Evolutionary conservation across 2,888 invertebrate species (phyloP), one percentile per base, ranked within the genome.

Genomic region (Tridacna gigas): DNA sequence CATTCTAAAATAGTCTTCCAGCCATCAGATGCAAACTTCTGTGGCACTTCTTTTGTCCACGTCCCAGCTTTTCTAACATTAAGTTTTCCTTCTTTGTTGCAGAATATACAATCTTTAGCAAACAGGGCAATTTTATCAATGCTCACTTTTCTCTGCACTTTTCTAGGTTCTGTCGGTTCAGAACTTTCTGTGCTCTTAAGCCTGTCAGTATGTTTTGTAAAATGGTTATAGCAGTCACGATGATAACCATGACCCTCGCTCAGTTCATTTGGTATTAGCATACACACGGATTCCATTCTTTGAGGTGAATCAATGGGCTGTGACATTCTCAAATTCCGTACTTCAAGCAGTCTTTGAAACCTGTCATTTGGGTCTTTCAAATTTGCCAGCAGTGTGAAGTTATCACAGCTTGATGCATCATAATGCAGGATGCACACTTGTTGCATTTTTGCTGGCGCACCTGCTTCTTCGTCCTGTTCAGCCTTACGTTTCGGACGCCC

Each of bases 241-340:
- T 79, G 79, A 69, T 79, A 79, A 5, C 79, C 79, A 79, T 71
- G 71, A 71, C 20, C 18, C n/a, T 71, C 71, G 18, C 25, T 37
- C 4, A 47, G 11, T 18, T 7, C 25, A 71, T 20, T 9, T n/a
- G n/a, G n/a, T n/a, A n/a, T n/a, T n/a, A n/a, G n/a, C n/a, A n/a
- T n/a, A n/a, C n/a, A n/a, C n/a, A n/a, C n/a, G n/a, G n/a, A n/a
- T n/a, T n/a, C n/a, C n/a, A n/a, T n/a, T n/a, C n/a, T n/a, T n/a
- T n/a, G n/a, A n/a, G n/a, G n/a, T n/a, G n/a, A n/a, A n/a, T n/a
- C n/a, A n/a, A n/a, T n/a, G n/a, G n/a, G n/a, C n/a, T n/a, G n/a
- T n/a, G n/a, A n/a, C n/a, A n/a, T n/a, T n/a, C n/a, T n/a, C n/a
- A n/a, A n/a, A n/a, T 71, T 47, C 4, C 71, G 71, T n/a, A 71